Evolutionary conservation across 2,888 invertebrate genomes (phyloP).

Genomic region (Cacoxenus indagator): DNA sequence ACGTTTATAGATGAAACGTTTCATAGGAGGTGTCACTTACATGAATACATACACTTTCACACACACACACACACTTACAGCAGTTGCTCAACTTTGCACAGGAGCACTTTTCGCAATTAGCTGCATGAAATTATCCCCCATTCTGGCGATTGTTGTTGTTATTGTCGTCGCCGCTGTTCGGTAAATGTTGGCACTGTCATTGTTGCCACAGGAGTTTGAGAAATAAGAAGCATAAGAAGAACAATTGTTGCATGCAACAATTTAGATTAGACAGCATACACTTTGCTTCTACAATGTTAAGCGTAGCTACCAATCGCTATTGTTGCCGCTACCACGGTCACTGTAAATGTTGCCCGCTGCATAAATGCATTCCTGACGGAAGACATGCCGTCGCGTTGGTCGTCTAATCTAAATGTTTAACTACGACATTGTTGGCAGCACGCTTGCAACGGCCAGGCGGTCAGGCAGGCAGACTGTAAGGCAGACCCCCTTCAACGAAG

Average conservation of each 20-base stretch:
- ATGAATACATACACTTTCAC: constrained; percentile 32
- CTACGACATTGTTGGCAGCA: constrained; percentile 58
- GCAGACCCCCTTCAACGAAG: too few species aligned
- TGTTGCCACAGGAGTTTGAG: constrained; percentile 27
- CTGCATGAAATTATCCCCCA: constrained; percentile 57
- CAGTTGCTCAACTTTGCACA: constrained; percentile 43
- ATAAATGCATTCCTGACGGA: constrained; percentile 58
- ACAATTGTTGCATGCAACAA: constrained; percentile 64
- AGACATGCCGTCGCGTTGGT: constrained; percentile 43
- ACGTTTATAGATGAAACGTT: too few species aligned
- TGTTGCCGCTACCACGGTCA: constrained; percentile 6
- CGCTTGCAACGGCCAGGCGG: constrained; percentile 26
- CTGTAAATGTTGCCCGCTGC: constrained; percentile 39
- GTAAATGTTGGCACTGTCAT: constrained; percentile 27
- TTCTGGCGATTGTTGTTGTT: constrained; percentile 39
- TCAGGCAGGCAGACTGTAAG: not conserved
- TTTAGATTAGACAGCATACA: constrained; percentile 53
- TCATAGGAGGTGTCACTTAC: constrained; percentile 63
- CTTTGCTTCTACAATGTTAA: constrained; percentile 31
- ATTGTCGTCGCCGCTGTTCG: constrained; percentile 30
- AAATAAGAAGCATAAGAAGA: not conserved
- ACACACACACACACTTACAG: not conserved
- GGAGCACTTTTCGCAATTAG: constrained; percentile 68
- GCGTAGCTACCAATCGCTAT: constrained; percentile 48
- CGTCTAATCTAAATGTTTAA: constrained; percentile 60